Conservation (phyloP, 2,797 vertebrate genomes). For the Sebastes cheni region DNA sequence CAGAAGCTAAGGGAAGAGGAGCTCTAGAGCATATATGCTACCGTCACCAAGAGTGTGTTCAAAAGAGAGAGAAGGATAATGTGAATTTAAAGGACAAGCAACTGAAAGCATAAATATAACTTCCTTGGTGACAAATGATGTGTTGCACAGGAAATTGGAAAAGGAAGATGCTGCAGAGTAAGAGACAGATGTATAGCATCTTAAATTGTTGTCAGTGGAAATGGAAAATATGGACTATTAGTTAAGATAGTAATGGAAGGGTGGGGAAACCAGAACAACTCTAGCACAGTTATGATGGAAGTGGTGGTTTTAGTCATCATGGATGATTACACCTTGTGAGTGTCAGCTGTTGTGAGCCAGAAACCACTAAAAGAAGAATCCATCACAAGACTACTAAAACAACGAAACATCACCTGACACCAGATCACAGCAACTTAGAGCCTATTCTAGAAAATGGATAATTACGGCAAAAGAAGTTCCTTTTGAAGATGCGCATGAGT, state of each 20-base stretch:
- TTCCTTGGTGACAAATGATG: neutral
- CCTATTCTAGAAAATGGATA: neutral
- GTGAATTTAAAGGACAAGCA: neutral
- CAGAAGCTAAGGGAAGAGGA: neutral
- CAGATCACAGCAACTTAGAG: neutral
- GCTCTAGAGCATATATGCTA: neutral
- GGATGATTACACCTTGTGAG: conserved; percentile 7
- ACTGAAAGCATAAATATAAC: neutral
- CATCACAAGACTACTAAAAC: neutral
- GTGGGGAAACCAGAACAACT: neutral
- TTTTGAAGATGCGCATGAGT: neutral
- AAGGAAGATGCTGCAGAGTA: neutral
- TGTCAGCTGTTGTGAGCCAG: conserved; percentile 3
- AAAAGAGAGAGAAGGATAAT: neutral
- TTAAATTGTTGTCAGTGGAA: neutral
- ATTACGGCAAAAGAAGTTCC: neutral
- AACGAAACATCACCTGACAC: conserved; percentile 22
- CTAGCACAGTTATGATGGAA: neutral
- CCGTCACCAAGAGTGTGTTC: neutral
- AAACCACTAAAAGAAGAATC: neutral
- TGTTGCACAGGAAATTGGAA: neutral
- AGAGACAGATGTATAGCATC: neutral
- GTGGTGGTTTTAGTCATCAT: neutral
- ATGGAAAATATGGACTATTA: neutral
- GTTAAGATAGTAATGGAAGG: no score